Evolutionary conservation across 1,140 invertebrate species (phyloP).

Genomic region (Amyelois transitella): DNA sequence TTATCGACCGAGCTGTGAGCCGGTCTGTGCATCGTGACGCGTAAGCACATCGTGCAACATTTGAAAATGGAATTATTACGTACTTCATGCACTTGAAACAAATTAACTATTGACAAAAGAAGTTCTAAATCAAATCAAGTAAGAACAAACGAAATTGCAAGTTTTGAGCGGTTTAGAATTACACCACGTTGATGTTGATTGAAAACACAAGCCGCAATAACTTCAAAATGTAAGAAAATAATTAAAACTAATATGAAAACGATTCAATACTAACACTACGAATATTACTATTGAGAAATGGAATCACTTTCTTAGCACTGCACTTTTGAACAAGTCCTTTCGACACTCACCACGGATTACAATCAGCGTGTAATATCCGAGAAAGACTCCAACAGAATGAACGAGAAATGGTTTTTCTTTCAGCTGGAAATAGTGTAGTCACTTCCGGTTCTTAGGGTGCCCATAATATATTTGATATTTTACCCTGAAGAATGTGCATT

Average conservation of each 20-base stretch:
- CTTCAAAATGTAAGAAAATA: background rate
- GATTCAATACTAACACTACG: conserved; percentile 18
- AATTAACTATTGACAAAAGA: conserved; percentile 23
- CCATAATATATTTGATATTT: conserved; percentile 11
- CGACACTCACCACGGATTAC: conserved; percentile 71
- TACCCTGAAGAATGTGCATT: background rate
- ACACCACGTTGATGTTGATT: conserved; percentile 21
- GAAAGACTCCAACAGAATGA: conserved; percentile 74
- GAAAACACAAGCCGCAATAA: conserved; percentile 11
- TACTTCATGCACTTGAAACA: background rate
- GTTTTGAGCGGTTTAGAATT: conserved; percentile 16
- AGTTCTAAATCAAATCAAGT: background rate
- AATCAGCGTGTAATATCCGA: conserved; percentile 65
- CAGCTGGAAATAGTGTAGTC: conserved; percentile 47
- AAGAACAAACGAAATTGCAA: background rate
- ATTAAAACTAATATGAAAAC: conserved; percentile 9
- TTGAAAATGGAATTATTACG: conserved; percentile 24
- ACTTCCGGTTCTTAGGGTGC: conserved; percentile 51
- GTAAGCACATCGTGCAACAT: conserved; percentile 55
- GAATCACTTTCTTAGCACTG: conserved; percentile 35
- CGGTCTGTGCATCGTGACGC: conserved; percentile 55
- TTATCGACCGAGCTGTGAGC: conserved; percentile 41
- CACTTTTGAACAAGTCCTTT: conserved; percentile 28
- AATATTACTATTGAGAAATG: conserved; percentile 15
- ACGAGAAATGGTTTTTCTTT: conserved; percentile 69